Percentiles rank a stretch among this genome's conserved stretches.
These are phyloP conservation scores for Lepidurus apus DNA, from an alignment of 1,140 invertebrate species.

Conservation along the genomic window DNA sequence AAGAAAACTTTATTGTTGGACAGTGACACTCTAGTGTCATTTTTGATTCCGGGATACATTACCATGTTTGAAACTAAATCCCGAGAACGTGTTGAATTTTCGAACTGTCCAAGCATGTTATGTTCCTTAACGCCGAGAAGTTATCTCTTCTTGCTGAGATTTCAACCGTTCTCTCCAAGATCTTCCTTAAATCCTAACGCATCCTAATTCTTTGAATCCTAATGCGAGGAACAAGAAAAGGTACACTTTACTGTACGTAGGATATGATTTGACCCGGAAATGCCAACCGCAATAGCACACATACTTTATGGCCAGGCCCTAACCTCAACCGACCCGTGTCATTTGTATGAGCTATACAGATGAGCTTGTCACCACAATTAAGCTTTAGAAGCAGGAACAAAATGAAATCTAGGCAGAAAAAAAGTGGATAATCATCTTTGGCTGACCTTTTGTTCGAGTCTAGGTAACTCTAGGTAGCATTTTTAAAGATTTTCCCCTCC, in stretches of 20 bases:
- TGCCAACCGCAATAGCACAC: not conserved
- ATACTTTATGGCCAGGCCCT: not conserved
- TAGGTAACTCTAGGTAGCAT: not conserved
- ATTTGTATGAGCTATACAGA: not conserved
- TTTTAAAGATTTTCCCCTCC: not conserved
- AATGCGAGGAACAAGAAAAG: not conserved
- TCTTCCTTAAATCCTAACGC: too few species aligned
- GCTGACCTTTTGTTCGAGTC: not conserved
- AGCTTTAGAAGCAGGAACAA: not conserved
- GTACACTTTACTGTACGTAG: not conserved
- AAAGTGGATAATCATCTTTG: not conserved
- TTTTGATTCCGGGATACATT: too few species aligned
- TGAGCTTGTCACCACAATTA: slow-evolving; percentile 6
- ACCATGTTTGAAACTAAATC: too few species aligned
- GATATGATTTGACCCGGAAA: slow-evolving; percentile 9
- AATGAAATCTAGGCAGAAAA: not conserved
- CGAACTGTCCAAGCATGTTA: too few species aligned
- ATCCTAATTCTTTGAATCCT: not conserved
- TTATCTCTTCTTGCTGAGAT: too few species aligned
- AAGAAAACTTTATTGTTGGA: too few species aligned
- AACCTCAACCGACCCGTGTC: not conserved
- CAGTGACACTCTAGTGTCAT: too few species aligned
- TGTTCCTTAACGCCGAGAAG: too few species aligned
- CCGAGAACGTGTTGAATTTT: too few species aligned
- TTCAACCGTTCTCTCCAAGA: not conserved